Conservation (phyloP, 2,888 invertebrate species). For the Bugulina stolonifera region DNA sequence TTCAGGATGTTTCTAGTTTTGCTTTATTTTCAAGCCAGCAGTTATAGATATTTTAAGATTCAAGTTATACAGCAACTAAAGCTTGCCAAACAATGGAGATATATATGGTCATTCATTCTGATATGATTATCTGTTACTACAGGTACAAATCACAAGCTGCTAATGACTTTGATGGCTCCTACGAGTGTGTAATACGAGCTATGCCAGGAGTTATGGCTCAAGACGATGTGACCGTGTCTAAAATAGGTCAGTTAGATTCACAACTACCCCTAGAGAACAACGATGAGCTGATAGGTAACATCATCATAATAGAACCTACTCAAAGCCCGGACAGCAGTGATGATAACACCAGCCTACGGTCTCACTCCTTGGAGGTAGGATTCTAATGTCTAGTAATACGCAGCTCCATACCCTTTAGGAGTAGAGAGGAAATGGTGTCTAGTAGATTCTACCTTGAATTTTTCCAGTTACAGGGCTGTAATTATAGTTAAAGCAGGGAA, state of each 20-base stretch:
- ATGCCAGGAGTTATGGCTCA: slow-evolving; percentile 35
- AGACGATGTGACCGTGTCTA: slow-evolving; percentile 36
- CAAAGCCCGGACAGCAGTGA: slow-evolving; percentile 29
- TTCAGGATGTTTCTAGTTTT: no score
- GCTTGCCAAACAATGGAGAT: no score
- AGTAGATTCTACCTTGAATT: no score
- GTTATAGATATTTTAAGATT: no score
- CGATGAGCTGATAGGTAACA: slow-evolving; percentile 46
- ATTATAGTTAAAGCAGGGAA: no score
- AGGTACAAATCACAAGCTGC: slow-evolving; percentile 39
- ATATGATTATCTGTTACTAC: slow-evolving; percentile 10
- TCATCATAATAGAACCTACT: slow-evolving; percentile 35
- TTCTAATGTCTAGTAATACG: background rate
- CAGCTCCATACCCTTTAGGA: no score
- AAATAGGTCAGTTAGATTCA: slow-evolving; percentile 36
- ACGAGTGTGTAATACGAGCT: slow-evolving; percentile 41
- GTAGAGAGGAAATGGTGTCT: no score
- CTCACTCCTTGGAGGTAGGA: background rate
- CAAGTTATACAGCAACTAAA: no score
- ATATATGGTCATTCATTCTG: background rate
- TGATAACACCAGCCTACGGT: background rate
- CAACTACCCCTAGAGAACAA: slow-evolving; percentile 35
- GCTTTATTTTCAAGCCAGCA: no score
- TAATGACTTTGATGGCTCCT: slow-evolving; percentile 36
- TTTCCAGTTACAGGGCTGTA: no score